Percentiles rank a stretch among this genome's conserved stretches.
Evolutionary conservation across 2,113 vertebrate genomes (phyloP).

Genomic region (Egretta garzetta): DNA sequence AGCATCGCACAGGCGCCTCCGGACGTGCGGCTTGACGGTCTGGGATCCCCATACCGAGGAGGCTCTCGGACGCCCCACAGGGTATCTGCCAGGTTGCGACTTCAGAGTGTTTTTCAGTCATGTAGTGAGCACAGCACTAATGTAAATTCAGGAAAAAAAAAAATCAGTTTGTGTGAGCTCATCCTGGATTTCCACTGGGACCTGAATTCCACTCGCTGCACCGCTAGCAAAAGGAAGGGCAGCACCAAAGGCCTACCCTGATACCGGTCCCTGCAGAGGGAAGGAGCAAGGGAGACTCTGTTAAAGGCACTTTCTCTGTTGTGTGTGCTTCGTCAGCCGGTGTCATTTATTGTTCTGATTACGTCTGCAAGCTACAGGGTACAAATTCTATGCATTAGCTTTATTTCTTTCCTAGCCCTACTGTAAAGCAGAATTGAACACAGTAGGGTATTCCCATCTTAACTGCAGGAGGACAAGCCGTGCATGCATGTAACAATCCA

Average conservation of each 20-base stretch:
- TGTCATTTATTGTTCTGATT: neutral
- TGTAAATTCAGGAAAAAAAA: neutral
- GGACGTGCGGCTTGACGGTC: accelerated
- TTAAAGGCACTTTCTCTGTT: neutral
- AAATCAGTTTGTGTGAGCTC: accelerated
- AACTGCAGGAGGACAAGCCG: neutral
- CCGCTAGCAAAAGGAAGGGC: neutral
- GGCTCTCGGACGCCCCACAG: neutral
- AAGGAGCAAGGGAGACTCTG: too few relatives aligned
- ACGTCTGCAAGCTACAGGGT: neutral
- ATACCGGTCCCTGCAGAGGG: accelerated
- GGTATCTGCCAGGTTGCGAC: accelerated
- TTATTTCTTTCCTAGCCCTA: neutral
- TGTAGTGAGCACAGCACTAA: accelerated
- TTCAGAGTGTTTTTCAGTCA: accelerated
- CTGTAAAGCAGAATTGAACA: neutral
- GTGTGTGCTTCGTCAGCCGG: accelerated
- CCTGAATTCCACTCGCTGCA: accelerated
- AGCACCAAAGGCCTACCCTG: accelerated
- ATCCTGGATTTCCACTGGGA: neutral
- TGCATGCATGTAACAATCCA: neutral
- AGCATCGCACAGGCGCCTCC: accelerated
- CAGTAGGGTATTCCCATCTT: neutral
- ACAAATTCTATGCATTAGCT: neutral
- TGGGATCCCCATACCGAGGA: accelerated